Evolutionary conservation across 2,113 vertebrate species (phyloP).

Genomic region (Nansenia antarctica): DNA sequence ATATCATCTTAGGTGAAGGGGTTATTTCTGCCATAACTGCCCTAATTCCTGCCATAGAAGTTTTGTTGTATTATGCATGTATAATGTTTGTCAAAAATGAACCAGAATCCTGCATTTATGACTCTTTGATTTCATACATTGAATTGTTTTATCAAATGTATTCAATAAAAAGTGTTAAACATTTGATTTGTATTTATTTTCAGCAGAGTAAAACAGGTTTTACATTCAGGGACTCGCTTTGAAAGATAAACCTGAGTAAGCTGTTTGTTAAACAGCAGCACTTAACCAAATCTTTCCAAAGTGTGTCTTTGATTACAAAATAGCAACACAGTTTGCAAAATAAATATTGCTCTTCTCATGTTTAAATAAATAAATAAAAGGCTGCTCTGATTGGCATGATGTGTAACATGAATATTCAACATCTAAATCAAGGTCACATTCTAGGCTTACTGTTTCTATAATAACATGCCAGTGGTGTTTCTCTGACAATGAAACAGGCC

Average conservation of each 20-base stretch:
- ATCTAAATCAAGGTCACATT: not conserved
- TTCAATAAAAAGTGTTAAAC: conserved; percentile 32
- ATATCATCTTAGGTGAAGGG: conserved; percentile 1
- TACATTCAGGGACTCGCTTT: conserved; percentile 30
- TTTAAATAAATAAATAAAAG: not conserved
- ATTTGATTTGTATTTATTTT: conserved; percentile 44
- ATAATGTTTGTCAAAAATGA: conserved; percentile 12
- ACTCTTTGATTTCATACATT: conserved; percentile 28
- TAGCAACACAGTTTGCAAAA: not conserved
- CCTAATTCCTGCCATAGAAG: no score
- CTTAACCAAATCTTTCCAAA: not conserved
- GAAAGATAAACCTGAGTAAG: conserved; percentile 9
- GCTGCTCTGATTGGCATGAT: not conserved
- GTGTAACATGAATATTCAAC: not conserved
- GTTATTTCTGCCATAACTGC: conserved; percentile 22
- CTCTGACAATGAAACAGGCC: not conserved
- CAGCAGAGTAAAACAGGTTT: conserved; percentile 39
- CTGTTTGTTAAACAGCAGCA: conserved; percentile 9
- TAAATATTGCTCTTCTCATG: not conserved
- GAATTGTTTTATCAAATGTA: not conserved
- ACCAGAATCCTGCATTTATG: conserved; percentile 9
- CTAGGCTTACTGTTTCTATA: not conserved
- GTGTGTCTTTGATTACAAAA: not conserved
- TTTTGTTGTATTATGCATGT: no score
- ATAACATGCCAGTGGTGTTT: not conserved